phyloP scores from a whole-genome alignment of 2,888 invertebrate species.

The Ichneumon xanthorius region DNA sequence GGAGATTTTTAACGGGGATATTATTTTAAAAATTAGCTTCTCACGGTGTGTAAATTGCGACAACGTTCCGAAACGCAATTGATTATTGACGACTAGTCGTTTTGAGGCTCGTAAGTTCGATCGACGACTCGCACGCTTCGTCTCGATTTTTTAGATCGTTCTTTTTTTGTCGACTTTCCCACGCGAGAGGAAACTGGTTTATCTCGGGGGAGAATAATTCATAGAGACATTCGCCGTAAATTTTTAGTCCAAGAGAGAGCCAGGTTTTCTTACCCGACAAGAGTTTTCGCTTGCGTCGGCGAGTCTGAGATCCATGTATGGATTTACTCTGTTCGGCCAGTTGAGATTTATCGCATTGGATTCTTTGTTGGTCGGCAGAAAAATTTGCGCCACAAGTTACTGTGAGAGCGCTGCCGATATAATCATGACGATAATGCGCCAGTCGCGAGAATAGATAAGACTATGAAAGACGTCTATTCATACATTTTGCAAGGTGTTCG shows the following conservation, averaged over 20 bases:
- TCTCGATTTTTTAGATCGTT: too few species aligned
- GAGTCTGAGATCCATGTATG: conserved; percentile 5
- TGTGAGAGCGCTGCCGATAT: conserved; percentile 24
- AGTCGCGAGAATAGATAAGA: conserved; percentile 31
- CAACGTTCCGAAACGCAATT: too few species aligned
- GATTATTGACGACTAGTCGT: too few species aligned
- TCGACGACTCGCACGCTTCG: too few species aligned
- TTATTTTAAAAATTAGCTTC: too few species aligned
- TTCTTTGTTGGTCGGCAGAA: not conserved
- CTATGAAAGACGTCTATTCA: conserved; percentile 56
- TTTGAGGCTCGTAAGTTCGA: not conserved
- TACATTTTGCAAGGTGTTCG: not conserved
- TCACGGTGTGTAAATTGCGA: too few species aligned
- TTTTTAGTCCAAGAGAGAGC: conserved; percentile 15
- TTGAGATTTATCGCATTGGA: conserved; percentile 1
- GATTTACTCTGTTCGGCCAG: not conserved
- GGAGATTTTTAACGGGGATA: conserved; percentile 19
- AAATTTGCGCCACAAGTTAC: conserved; percentile 4
- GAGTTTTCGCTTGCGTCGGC: conserved; percentile 10
- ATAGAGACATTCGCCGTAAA: conserved; percentile 32
- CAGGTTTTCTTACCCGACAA: not conserved
- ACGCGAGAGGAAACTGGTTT: conserved; percentile 58
- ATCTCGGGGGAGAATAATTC: conserved; percentile 54
- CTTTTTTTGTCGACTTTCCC: too few species aligned
- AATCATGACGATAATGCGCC: conserved; percentile 40